Evolutionary conservation across 2,888 invertebrate genomes (phyloP).

Genomic region (Nomada flava): DNA sequence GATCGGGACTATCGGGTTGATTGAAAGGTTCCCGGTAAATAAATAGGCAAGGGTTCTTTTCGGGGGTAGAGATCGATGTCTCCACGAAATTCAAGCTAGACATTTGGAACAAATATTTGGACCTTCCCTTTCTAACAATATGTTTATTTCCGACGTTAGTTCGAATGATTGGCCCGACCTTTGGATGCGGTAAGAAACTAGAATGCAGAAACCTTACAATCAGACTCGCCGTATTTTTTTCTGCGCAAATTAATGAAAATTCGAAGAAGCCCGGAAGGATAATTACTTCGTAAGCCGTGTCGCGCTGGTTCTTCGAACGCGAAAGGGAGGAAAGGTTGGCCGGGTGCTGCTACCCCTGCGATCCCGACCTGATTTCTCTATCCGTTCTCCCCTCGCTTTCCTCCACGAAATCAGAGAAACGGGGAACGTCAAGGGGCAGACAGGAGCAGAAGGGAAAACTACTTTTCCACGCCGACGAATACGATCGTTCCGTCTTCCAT

Average conservation of each 20-base stretch:
- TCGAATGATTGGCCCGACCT: background rate
- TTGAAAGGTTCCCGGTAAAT: background rate
- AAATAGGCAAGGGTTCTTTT: background rate
- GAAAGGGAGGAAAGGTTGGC: conserved; percentile 4
- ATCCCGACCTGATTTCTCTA: conserved; percentile 58
- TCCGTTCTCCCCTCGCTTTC: conserved; percentile 27
- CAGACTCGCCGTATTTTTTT: background rate
- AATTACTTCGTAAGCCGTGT: conserved; percentile 44
- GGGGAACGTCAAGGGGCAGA: conserved; percentile 11
- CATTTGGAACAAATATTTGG: too few species aligned
- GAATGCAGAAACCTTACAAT: background rate
- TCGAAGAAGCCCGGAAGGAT: conserved; percentile 18
- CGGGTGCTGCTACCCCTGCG: background rate
- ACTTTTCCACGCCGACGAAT: conserved; percentile 37
- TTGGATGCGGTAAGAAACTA: background rate
- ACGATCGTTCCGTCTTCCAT: conserved; percentile 22
- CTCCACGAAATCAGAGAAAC: conserved; percentile 9
- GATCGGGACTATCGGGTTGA: background rate
- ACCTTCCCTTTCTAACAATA: too few species aligned
- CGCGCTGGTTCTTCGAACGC: conserved; percentile 8
- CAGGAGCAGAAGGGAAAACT: conserved; percentile 23
- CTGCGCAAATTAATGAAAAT: conserved; percentile 35
- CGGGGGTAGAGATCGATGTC: background rate
- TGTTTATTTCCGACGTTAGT: too few species aligned
- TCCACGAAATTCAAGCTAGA: background rate